phyloP scores from a whole-genome alignment of 2,113 vertebrate genomes.

The Gobiocypris rarus region DNA sequence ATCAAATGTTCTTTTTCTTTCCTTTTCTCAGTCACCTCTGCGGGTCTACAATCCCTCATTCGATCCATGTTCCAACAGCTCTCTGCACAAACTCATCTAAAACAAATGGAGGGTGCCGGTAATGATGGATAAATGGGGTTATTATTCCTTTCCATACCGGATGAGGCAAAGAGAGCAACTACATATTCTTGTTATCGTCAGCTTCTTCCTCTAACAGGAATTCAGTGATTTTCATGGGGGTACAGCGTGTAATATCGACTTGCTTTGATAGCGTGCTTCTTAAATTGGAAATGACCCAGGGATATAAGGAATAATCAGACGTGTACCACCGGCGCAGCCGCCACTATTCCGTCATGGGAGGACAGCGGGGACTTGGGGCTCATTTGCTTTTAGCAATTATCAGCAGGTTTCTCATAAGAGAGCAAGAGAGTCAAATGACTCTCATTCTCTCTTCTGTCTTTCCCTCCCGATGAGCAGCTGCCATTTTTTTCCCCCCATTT shows the following conservation, averaged over 20 bases:
- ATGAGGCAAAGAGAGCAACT: constrained; percentile 2
- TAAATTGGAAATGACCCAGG: constrained; percentile 43
- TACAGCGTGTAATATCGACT: constrained; percentile 22
- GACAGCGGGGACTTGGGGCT: constrained; percentile 25
- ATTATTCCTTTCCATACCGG: constrained; percentile 45
- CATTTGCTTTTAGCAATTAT: constrained; percentile 39
- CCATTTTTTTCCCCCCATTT: neutral
- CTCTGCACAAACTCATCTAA: constrained; percentile 39
- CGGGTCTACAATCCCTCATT: constrained; percentile 50
- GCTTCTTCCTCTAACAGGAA: constrained; percentile 39
- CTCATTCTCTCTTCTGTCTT: constrained; percentile 32
- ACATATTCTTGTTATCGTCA: neutral
- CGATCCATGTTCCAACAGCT: constrained; percentile 45
- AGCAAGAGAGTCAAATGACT: constrained; percentile 26
- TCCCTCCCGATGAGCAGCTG: constrained; percentile 15
- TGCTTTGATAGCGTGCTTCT: constrained; percentile 16
- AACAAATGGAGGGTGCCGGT: constrained; percentile 51
- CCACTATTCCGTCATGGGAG: constrained; percentile 16
- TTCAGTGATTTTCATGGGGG: constrained; percentile 24
- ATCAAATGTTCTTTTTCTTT: constrained; percentile 42
- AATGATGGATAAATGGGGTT: constrained; percentile 50
- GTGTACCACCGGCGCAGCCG: constrained; percentile 6
- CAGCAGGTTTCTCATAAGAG: constrained; percentile 37
- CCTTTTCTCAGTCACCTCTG: constrained; percentile 3
- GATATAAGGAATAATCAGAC: constrained; percentile 5